Conservation (phyloP, 2,797 vertebrate genomes). For the Serranus cabrilla region DNA sequence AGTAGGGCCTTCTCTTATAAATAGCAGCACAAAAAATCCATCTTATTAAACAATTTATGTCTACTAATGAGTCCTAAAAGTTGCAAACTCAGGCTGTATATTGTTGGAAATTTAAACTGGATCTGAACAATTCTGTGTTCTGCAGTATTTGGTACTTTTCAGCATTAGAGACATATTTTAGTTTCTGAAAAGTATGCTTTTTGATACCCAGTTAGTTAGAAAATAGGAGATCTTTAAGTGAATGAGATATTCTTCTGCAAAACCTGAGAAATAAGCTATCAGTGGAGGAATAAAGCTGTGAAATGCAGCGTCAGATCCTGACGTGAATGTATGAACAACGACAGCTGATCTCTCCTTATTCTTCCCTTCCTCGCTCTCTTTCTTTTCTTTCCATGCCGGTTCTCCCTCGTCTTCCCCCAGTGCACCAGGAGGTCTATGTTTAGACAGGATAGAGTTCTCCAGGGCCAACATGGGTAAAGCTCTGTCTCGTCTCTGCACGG, state of each 20-base stretch:
- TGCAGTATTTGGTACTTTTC: not conserved
- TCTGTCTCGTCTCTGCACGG: conserved; percentile 59
- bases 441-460: conserved; percentile 77
- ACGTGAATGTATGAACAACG: conserved; percentile 4
- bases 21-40: not conserved
- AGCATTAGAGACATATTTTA: not conserved
- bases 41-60: not conserved
- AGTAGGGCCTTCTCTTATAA: not conserved
- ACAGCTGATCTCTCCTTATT: conserved; percentile 28
- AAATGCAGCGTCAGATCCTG: conserved; percentile 16
- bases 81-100: not conserved
- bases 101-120: not conserved
- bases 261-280: not conserved
- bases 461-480: conserved; percentile 67
- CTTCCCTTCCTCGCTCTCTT: conserved; percentile 19
- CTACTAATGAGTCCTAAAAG: not conserved
- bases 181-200: not conserved
- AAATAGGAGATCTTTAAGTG: not conserved
- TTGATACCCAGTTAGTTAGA: not conserved
- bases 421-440: conserved; percentile 75
- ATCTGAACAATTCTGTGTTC: not conserved
- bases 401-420: conserved; percentile 47
- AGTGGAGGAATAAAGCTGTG: not conserved
- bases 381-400: conserved; percentile 21
- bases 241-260: not conserved